Evolutionary conservation across 2,888 invertebrate genomes (phyloP).

Genomic region (Parnassius mnemosyne): DNA sequence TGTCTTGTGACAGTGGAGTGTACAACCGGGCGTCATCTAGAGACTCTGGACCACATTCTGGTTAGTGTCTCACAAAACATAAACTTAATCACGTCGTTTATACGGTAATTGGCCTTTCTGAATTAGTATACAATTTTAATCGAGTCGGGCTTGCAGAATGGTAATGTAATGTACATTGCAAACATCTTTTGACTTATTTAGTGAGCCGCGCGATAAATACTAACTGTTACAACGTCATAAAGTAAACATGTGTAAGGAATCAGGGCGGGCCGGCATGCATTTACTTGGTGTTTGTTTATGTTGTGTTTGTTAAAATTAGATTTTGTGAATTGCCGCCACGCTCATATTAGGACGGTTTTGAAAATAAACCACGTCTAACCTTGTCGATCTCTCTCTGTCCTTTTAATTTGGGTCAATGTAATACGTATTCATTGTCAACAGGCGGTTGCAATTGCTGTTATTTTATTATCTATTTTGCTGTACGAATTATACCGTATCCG

Average conservation of each 20-base stretch:
- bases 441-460: slow-evolving; percentile 42
- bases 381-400: slow-evolving; percentile 64
- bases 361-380: slow-evolving; percentile 75
- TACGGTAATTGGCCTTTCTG: slow-evolving; percentile 41
- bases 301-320: slow-evolving; percentile 74
- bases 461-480: slow-evolving; percentile 33
- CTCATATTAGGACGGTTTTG: slow-evolving; percentile 74
- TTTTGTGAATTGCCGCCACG: slow-evolving; percentile 57
- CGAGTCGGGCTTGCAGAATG: slow-evolving; percentile 43
- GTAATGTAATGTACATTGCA: slow-evolving; percentile 45
- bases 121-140: slow-evolving; percentile 59
- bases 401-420: slow-evolving; percentile 76
- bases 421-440: slow-evolving; percentile 68
- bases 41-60: slow-evolving; percentile 77
- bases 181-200: slow-evolving; percentile 60
- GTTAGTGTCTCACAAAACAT: slow-evolving; percentile 49
- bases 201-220: slow-evolving; percentile 49
- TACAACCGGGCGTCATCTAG: slow-evolving; percentile 81
- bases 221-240: slow-evolving; percentile 49
- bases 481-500: slow-evolving; percentile 15
- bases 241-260: slow-evolving; percentile 58
- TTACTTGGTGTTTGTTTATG: slow-evolving; percentile 74
- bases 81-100: slow-evolving; percentile 34
- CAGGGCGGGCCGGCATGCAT: slow-evolving; percentile 50
- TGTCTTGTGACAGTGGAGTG: slow-evolving; percentile 80